Conservation (phyloP, 2,888 invertebrate species). For the Sialis fuliginosa region DNA sequence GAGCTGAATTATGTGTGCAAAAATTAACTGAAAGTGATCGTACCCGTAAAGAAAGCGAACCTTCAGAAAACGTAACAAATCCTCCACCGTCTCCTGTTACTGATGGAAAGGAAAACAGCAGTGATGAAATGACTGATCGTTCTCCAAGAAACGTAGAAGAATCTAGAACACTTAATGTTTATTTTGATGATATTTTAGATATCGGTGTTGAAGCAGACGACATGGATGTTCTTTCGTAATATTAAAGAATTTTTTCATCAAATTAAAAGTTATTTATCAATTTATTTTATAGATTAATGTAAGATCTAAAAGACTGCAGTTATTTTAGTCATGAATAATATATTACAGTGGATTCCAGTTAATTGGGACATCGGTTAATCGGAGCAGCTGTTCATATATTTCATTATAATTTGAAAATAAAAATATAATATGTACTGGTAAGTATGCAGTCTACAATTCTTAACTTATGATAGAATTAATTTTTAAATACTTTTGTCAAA, state of each 20-base stretch:
- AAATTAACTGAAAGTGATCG: slow-evolving; percentile 17
- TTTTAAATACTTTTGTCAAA: too few species aligned
- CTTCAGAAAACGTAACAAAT: slow-evolving; percentile 39
- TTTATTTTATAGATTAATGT: too few species aligned
- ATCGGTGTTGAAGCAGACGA: slow-evolving; percentile 43
- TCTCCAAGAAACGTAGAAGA: not conserved
- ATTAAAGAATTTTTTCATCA: not conserved
- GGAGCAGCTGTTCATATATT: too few species aligned
- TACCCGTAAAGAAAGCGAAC: slow-evolving; percentile 29
- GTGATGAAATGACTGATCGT: slow-evolving; percentile 25
- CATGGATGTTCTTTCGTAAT: slow-evolving; percentile 49
- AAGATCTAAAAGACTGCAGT: too few species aligned
- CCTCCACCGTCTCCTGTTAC: slow-evolving; percentile 71
- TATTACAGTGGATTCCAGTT: too few species aligned
- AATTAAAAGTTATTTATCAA: too few species aligned
- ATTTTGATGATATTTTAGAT: slow-evolving; percentile 56
- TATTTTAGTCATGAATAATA: too few species aligned
- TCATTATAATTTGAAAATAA: too few species aligned
- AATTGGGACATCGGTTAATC: too few species aligned
- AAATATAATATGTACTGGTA: too few species aligned
- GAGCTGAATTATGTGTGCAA: slow-evolving; percentile 34
- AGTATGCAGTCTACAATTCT: too few species aligned
- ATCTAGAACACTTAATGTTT: slow-evolving; percentile 19
- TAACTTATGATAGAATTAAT: too few species aligned
- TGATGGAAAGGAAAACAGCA: slow-evolving; percentile 43